Evolutionary conservation across 2,888 invertebrate genomes (phyloP).

Genomic region (Diogma glabrata): DNA sequence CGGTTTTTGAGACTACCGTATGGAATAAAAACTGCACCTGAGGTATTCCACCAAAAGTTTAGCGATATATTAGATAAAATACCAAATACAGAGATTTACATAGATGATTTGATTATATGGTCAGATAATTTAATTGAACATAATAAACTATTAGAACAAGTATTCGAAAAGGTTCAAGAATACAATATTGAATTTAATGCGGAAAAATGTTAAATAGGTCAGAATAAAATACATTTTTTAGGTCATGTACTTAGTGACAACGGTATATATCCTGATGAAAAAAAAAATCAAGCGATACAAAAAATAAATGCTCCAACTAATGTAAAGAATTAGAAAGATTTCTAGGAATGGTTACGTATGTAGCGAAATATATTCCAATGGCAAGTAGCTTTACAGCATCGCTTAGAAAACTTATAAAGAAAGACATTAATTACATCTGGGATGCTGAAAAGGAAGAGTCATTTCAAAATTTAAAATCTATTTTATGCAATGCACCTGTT

Average conservation of each 20-base stretch:
- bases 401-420: constrained; percentile 19
- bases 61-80: background rate
- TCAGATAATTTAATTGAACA: constrained; percentile 15
- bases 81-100: background rate
- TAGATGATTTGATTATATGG: constrained; percentile 14
- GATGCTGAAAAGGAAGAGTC: constrained; percentile 16
- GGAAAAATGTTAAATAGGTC: constrained; percentile 18
- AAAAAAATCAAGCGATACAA: constrained; percentile 20
- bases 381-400: constrained; percentile 17
- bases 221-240: constrained; percentile 18
- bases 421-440: constrained; percentile 20
- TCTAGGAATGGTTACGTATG: constrained; percentile 22
- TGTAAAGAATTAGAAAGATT: constrained; percentile 19
- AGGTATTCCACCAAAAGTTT: too few relatives aligned
- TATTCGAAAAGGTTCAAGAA: constrained; percentile 15
- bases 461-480: too few relatives aligned
- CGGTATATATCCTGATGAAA: constrained; percentile 16
- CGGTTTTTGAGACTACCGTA: constrained; percentile 13
- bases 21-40: too few relatives aligned
- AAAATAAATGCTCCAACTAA: constrained; percentile 18
- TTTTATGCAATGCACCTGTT: too few relatives aligned
- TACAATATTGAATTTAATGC: constrained; percentile 19
- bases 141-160: constrained; percentile 16
- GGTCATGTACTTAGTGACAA: constrained; percentile 17
- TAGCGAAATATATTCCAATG: constrained; percentile 23